These are phyloP conservation scores for Etheostoma perlongum DNA, from an alignment of 2,797 vertebrate genomes.

Conservation along the genomic window DNA sequence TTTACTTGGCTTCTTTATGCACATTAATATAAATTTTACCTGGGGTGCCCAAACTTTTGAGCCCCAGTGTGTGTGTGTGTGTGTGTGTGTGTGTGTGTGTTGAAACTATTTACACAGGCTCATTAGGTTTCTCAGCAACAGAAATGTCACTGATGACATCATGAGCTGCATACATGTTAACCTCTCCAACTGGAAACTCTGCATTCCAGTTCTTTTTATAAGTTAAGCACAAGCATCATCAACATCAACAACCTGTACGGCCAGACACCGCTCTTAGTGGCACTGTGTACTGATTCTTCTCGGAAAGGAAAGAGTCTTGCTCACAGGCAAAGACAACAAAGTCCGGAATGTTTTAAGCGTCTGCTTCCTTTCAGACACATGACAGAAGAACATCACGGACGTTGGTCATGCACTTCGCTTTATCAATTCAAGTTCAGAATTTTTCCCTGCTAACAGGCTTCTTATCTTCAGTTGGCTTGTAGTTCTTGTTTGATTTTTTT, in stretches of 20 bases:
- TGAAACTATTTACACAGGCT: background rate
- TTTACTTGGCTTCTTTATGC: no score
- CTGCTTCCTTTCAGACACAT: slow-evolving; percentile 16
- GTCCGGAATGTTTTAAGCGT: slow-evolving; percentile 41
- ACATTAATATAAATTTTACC: no score
- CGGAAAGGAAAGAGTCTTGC: slow-evolving; percentile 13
- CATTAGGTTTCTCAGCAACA: background rate
- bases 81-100: no score
- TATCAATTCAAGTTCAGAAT: background rate
- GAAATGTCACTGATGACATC: slow-evolving; percentile 10
- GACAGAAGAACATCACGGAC: slow-evolving; percentile 9
- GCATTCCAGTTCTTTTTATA: slow-evolving; percentile 64
- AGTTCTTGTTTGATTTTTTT: background rate
- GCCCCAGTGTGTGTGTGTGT: background rate
- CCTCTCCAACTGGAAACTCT: slow-evolving; percentile 66
- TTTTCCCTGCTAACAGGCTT: background rate
- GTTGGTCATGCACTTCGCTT: background rate
- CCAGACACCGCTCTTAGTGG: slow-evolving; percentile 34
- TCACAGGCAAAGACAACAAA: slow-evolving; percentile 13
- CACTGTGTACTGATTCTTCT: slow-evolving; percentile 36
- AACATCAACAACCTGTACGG: slow-evolving; percentile 51
- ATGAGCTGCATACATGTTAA: slow-evolving; percentile 21
- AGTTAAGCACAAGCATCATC: slow-evolving; percentile 12
- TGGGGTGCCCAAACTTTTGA: no score
- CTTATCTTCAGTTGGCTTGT: background rate